A percentile compares a stretch with the other conserved stretches of the same genome.
phyloP scores from a whole-genome alignment of 1,140 invertebrate genomes.

The Nasonia vitripennis region DNA sequence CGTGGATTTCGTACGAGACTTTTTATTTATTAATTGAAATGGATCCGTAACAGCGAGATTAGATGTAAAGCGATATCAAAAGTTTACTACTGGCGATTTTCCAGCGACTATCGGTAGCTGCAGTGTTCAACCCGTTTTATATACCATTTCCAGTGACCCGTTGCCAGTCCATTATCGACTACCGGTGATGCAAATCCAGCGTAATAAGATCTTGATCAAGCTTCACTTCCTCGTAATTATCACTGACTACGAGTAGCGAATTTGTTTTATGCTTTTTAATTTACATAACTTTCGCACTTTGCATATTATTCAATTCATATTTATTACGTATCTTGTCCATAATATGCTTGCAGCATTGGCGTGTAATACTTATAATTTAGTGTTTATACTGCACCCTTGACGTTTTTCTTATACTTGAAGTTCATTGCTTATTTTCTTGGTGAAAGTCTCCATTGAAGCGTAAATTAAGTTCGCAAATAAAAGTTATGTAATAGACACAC shows the following conservation, averaged over 20 bases:
- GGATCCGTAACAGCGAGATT: no score
- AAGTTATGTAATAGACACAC: no score
- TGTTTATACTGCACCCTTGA: background rate
- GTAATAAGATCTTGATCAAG: background rate
- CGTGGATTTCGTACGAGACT: background rate
- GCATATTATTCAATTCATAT: background rate
- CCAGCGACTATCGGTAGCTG: background rate
- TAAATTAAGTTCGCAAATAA: no score
- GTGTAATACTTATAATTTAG: background rate
- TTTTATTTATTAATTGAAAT: background rate
- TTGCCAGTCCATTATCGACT: background rate
- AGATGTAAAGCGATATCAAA: background rate
- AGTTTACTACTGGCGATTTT: background rate
- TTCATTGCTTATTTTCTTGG: background rate
- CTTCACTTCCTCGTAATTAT: constrained; percentile 1
- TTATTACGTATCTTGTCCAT: background rate
- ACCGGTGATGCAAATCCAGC: background rate
- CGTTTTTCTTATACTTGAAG: background rate
- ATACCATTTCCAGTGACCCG: background rate
- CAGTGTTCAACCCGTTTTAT: background rate
- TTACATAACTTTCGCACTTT: background rate
- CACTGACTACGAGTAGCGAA: background rate
- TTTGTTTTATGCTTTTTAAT: background rate
- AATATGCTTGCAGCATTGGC: background rate
- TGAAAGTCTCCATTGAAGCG: background rate